phyloP scores from a whole-genome alignment of 2,113 vertebrate genomes.

The Gallinago jamesoni region DNA sequence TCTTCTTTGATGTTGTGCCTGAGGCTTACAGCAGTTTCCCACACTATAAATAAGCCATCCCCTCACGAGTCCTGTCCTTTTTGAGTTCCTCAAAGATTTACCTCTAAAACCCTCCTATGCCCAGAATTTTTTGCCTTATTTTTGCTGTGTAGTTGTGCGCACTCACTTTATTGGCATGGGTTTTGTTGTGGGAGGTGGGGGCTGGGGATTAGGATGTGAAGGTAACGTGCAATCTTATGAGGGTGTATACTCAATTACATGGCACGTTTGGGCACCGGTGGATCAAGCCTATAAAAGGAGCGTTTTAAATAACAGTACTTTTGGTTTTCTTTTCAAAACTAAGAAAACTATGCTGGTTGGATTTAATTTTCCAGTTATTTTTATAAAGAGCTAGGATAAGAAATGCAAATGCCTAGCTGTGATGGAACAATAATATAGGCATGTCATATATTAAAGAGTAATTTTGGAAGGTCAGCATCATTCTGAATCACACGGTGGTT shows the following conservation, averaged over 20 bases:
- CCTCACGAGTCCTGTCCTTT: not conserved
- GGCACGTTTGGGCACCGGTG: not conserved
- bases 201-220: not conserved
- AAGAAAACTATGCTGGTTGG: not conserved
- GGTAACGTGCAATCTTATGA: not conserved
- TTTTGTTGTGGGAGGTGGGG: not conserved
- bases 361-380: not conserved
- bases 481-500: not conserved
- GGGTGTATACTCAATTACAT: not conserved
- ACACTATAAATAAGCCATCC: slow-evolving; percentile 22
- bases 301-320: not conserved
- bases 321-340: not conserved
- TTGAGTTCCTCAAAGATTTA: slow-evolving; percentile 8
- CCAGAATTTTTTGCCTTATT: not conserved
- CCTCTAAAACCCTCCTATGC: not conserved
- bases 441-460: not conserved
- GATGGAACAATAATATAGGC: not conserved
- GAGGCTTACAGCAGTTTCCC: slow-evolving; percentile 43
- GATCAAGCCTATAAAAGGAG: not conserved
- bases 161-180: not conserved
- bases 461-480: not conserved
- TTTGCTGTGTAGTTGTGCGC: not conserved
- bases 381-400: not conserved
- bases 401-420: not conserved
- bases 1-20: slow-evolving; percentile 51